phyloP scores from a whole-genome alignment of 2,797 vertebrate genomes.

The Rhodeus uyekii region DNA sequence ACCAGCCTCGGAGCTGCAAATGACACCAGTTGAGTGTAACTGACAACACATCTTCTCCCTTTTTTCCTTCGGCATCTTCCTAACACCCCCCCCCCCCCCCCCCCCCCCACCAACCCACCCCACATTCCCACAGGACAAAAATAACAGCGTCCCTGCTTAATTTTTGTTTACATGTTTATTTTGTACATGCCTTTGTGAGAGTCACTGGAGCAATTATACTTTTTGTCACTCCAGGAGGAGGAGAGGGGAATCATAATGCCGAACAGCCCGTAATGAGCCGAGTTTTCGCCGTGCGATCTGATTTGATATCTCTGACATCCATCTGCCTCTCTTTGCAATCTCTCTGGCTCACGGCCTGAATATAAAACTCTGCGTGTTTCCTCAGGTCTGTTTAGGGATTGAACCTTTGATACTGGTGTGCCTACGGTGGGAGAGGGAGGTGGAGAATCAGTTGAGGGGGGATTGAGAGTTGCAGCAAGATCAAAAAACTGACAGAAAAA shows the following conservation, averaged over 20 bases:
- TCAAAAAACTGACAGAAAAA: slow-evolving; percentile 81
- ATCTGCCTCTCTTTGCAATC: slow-evolving; percentile 81
- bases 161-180: slow-evolving; percentile 80
- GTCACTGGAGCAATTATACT: slow-evolving; percentile 79
- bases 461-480: too few species aligned
- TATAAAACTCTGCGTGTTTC: slow-evolving; percentile 76
- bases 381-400: slow-evolving; percentile 75
- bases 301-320: slow-evolving; percentile 84
- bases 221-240: slow-evolving; percentile 77
- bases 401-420: slow-evolving; percentile 72
- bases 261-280: slow-evolving; percentile 76
- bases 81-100: slow-evolving; percentile 18
- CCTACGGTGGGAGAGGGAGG: slow-evolving; percentile 62
- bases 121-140: slow-evolving; percentile 77
- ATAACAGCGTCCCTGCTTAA: slow-evolving; percentile 76
- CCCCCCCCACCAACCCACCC: background rate
- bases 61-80: background rate
- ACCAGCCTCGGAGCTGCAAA: slow-evolving; percentile 77
- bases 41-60: slow-evolving; percentile 75
- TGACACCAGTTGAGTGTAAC: slow-evolving; percentile 83
- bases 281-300: slow-evolving; percentile 73
- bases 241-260: slow-evolving; percentile 77
- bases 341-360: slow-evolving; percentile 78
- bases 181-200: slow-evolving; percentile 79
- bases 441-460: too few species aligned